Evolutionary conservation across 2,797 vertebrate genomes (phyloP).

Genomic region (Gobionotothen gibberifrons): DNA sequence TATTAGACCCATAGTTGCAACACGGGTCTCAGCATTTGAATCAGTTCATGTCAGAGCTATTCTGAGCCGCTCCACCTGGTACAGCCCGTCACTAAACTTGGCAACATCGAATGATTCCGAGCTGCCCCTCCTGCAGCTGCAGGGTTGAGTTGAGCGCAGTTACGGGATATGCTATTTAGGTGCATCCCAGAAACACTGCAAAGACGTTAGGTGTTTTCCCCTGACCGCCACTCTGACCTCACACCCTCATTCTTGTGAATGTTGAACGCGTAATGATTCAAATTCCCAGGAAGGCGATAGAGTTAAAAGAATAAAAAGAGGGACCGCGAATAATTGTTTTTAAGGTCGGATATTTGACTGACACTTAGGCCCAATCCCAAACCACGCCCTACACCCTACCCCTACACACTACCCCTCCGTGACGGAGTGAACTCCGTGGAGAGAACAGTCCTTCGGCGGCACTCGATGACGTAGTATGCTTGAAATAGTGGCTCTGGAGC

Average conservation of each 20-base stretch:
- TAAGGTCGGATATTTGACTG: too few relatives aligned
- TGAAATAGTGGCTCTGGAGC: too few relatives aligned
- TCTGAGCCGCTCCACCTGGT: conserved; percentile 76
- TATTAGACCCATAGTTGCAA: conserved; percentile 20
- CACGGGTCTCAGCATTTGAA: conserved; percentile 23
- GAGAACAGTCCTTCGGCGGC: too few relatives aligned
- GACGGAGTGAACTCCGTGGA: too few relatives aligned
- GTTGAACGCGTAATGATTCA: not conserved
- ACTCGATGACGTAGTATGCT: too few relatives aligned
- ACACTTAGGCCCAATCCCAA: too few relatives aligned
- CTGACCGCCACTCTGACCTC: conserved; percentile 9
- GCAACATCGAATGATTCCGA: conserved; percentile 22
- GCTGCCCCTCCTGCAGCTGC: conserved; percentile 12
- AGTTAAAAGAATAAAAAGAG: not conserved
- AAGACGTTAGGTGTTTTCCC: conserved; percentile 21
- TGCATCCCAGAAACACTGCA: conserved; percentile 22
- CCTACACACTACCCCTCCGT: too few relatives aligned
- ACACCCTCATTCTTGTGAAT: not conserved
- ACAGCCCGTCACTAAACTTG: conserved; percentile 50
- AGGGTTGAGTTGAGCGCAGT: conserved; percentile 24
- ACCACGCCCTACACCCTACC: too few relatives aligned
- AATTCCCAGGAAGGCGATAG: conserved; percentile 10
- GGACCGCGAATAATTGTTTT: too few relatives aligned
- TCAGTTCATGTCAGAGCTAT: conserved; percentile 65
- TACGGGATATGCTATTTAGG: conserved; percentile 29